Conservation (phyloP, 2,888 invertebrate genomes). For the Epiblema foenella region DNA sequence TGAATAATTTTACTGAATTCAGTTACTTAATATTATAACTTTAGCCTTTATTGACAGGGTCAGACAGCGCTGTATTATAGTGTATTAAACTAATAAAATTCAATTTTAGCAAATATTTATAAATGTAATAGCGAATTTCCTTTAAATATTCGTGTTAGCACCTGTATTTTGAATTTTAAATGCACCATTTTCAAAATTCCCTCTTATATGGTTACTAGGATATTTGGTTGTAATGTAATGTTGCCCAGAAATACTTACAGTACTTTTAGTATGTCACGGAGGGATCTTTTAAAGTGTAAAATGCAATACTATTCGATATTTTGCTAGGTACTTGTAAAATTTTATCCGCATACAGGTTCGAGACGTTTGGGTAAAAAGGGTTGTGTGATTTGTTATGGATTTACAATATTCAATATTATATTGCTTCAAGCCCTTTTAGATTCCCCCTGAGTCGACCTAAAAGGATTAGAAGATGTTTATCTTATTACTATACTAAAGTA, state of each 20-base stretch:
- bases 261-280: slow-evolving; percentile 7
- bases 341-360: slow-evolving; percentile 69
- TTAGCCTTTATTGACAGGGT: slow-evolving; percentile 83
- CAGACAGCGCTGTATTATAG: slow-evolving; percentile 75
- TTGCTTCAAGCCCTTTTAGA: slow-evolving; percentile 64
- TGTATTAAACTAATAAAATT: slow-evolving; percentile 74
- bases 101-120: slow-evolving; percentile 76
- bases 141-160: slow-evolving; percentile 74
- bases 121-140: slow-evolving; percentile 74
- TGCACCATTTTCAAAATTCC: slow-evolving; percentile 71
- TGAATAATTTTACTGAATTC: slow-evolving; percentile 47
- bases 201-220: slow-evolving; percentile 59
- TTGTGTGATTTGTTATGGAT: slow-evolving; percentile 81
- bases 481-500: slow-evolving; percentile 59
- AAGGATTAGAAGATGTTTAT: slow-evolving; percentile 55
- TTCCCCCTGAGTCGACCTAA: slow-evolving; percentile 53
- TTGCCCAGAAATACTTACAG: slow-evolving; percentile 52
- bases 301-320: slow-evolving; percentile 54
- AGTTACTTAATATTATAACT: slow-evolving; percentile 50
- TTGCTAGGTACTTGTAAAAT: slow-evolving; percentile 60
- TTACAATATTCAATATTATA: slow-evolving; percentile 71
- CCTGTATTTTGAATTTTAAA: slow-evolving; percentile 70
- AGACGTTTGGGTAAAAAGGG: slow-evolving; percentile 77
- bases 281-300: slow-evolving; percentile 16
- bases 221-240: slow-evolving; percentile 55